phyloP scores from a whole-genome alignment of 1,140 invertebrate genomes.

The Druon quercuslanigerum region DNA sequence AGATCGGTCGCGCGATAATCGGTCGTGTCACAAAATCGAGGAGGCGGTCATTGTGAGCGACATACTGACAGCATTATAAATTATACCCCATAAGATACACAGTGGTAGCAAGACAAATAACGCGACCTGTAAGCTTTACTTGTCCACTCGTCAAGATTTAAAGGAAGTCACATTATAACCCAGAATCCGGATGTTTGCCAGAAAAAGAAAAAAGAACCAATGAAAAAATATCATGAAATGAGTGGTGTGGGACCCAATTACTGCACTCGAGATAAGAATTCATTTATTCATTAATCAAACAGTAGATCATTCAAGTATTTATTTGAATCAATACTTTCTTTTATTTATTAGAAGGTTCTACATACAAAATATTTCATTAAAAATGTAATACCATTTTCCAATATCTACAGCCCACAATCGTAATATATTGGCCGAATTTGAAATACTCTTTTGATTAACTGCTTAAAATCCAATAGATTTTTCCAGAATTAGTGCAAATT shows the following conservation, averaged over 20 bases:
- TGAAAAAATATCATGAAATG: not conserved
- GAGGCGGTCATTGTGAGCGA: constrained; percentile 72
- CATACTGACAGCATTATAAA: constrained; percentile 74
- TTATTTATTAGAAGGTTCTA: too few species aligned
- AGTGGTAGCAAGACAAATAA: constrained; percentile 22
- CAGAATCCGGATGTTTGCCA: not conserved
- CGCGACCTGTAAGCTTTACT: constrained; percentile 32
- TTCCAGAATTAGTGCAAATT: too few species aligned
- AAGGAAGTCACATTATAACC: not conserved
- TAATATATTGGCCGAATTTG: too few species aligned
- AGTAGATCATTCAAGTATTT: too few species aligned
- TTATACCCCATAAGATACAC: constrained; percentile 57
- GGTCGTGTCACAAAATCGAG: constrained; percentile 70
- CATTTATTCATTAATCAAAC: not conserved
- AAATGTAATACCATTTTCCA: too few species aligned
- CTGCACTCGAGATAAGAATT: not conserved
- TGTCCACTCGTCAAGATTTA: constrained; percentile 1
- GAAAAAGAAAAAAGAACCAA: not conserved
- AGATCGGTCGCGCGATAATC: constrained; percentile 71
- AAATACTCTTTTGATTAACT: too few species aligned
- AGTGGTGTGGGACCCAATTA: not conserved
- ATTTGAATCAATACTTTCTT: too few species aligned
- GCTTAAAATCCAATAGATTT: too few species aligned
- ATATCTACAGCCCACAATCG: too few species aligned
- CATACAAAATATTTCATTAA: too few species aligned